Evolutionary conservation across 2,113 vertebrate genomes (phyloP), one percentile per base, ranked within the genome.

Genomic region (Podilymbus podiceps): DNA sequence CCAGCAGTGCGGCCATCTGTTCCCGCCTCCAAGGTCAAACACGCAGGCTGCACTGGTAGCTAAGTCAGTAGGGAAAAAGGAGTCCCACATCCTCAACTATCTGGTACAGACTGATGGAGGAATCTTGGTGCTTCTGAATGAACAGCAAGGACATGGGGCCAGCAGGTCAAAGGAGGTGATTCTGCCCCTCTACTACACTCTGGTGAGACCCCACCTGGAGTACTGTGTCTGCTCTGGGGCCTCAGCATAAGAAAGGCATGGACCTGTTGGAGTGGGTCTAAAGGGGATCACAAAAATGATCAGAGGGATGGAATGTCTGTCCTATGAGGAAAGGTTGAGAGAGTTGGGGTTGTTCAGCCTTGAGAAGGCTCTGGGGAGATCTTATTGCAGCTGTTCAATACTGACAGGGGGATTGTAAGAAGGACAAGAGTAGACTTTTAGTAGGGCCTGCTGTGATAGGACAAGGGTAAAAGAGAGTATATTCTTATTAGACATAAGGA

Each of bases 371-470:
- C 15, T 1, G 1, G 8, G 15, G 6, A 78, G 23, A 77, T 10
- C 3, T 85, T 63, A 63, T 0, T 66, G 44, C 0, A 0, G 3
- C 3, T 16, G 85, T 63, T 31, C 21, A 73, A 6, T 83, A 66
- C 22, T 50, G 46, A 46, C 69, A 59, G 5, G 4, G 7, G 7
- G 21, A 6, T 74, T 71, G 10, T 1, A 66, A 38, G 22, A 25
- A 55, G 77, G 23, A 47, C 30, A 8, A 31, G 23, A 17, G 42
- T 1, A 71, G 8, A 60, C 6, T 15, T 83, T 75, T n/a, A 42
- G 35, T 5, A 86, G 12, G 35, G 5, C 5, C 28, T 56, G 10
- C 6, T 33, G 56, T 0, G 0, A 56, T 5, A 89, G 21, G 9
- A 67, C 13, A 76, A 27, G 10, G 11, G 8, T 55, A 46, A 50